Percentiles rank a stretch among this genome's conserved stretches.
Evolutionary conservation across 2,797 vertebrate genomes (phyloP).

Genomic region (Fringilla coelebs): DNA sequence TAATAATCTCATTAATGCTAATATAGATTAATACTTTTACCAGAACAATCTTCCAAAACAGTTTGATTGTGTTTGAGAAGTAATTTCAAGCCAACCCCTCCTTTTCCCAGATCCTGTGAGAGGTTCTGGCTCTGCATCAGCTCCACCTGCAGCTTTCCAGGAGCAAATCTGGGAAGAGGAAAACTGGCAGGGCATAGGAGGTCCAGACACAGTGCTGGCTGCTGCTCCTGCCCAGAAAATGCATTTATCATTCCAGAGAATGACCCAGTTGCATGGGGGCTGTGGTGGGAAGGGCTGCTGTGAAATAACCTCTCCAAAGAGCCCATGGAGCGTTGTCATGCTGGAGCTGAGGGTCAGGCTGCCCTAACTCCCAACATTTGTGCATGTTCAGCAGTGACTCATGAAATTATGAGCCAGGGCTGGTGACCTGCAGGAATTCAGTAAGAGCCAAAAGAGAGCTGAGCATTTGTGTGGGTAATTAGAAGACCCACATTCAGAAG

Average conservation of each 20-base stretch:
- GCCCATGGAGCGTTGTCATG: background rate
- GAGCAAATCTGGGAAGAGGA: background rate
- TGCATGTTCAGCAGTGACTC: constrained; percentile 53
- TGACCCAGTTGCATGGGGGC: background rate
- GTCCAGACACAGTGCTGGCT: background rate
- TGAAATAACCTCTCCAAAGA: background rate
- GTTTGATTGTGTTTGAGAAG: rapidly evolving
- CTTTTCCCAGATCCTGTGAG: background rate
- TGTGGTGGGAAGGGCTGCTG: background rate
- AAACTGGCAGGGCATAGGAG: background rate
- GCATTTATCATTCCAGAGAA: background rate
- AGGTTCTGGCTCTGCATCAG: background rate
- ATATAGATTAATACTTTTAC: background rate
- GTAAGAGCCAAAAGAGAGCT: background rate
- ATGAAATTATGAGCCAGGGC: constrained; percentile 20
- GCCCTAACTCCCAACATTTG: background rate
- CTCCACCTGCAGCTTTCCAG: background rate
- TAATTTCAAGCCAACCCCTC: background rate
- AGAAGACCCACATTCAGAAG: background rate
- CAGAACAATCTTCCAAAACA: background rate
- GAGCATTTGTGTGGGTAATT: background rate
- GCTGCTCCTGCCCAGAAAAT: background rate
- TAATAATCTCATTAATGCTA: background rate
- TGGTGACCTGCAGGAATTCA: constrained; percentile 39
- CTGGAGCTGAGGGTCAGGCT: constrained; percentile 30